A percentile compares a stretch with the other conserved stretches of the same genome.
Conservation (phyloP, 1,140 invertebrate genomes). For the Gonioctena quinquepunctata region DNA sequence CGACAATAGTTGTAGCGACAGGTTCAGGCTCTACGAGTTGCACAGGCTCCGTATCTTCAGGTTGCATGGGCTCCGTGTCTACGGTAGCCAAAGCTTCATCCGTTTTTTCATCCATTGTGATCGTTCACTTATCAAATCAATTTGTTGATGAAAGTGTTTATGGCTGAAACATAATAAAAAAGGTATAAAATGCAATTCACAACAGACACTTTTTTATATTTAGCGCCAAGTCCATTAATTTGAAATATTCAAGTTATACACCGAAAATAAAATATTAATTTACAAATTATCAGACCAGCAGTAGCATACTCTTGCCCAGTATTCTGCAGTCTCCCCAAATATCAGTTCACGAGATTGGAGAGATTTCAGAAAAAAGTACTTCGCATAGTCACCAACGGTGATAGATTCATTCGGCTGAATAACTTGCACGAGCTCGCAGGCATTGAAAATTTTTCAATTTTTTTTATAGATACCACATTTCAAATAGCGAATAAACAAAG, state of each 20-base stretch:
- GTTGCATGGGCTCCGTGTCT: not conserved
- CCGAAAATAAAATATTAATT: constrained; percentile 27
- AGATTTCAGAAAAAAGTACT: too few relatives aligned
- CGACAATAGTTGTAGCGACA: not conserved
- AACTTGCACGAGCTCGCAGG: too few relatives aligned
- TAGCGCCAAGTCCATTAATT: constrained; percentile 39
- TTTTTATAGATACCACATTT: too few relatives aligned
- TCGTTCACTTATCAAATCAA: not conserved
- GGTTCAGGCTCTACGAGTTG: not conserved
- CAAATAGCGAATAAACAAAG: too few relatives aligned
- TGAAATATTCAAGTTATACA: constrained; percentile 28
- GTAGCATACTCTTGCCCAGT: too few relatives aligned
- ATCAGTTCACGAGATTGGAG: too few relatives aligned
- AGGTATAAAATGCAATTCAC: constrained; percentile 9
- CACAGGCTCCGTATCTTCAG: not conserved
- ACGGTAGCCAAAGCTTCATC: not conserved
- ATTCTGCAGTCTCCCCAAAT: too few relatives aligned
- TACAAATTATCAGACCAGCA: too few relatives aligned
- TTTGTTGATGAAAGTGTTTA: not conserved
- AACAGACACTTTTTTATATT: constrained; percentile 33
- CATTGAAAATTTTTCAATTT: not conserved
- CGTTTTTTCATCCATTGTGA: constrained; percentile 8
- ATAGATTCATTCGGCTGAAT: too few relatives aligned
- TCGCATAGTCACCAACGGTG: too few relatives aligned
- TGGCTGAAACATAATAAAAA: constrained; percentile 21